Evolutionary conservation across 2,888 invertebrate species (phyloP), one percentile per base, ranked within the genome.

Genomic region (Xanthostigma xanthostigma): DNA sequence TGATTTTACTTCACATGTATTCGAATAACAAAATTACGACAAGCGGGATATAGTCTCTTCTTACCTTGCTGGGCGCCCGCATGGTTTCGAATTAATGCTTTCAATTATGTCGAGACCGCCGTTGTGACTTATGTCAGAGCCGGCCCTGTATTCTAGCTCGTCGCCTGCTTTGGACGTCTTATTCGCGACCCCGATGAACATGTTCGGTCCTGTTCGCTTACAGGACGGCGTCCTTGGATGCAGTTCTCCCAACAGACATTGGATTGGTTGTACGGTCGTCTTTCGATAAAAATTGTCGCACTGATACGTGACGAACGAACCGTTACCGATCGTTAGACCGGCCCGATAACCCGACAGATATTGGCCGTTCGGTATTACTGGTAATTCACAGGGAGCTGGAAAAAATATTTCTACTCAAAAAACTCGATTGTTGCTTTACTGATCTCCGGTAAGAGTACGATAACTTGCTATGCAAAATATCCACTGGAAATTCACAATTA

Each of bases 321-420:
- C 88, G 58, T 89, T 87, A 0, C 84, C 84, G 27, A 90, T 86
- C 0, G 83, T 86, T 6, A 88, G 71, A 0, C 88, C 88, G 2
- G 83, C 75, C 41, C 87, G 70, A 65, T 88, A 89, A 0, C 88
- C 88, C 0, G 75, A 79, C 60, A 83, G 75, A 63, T 84, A 85
- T n/a, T 77, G 75, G 0, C 84, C 84, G 45, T 81, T 74, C 44
- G 73, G 67, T 12, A 85, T 76, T 5, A 72, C 67, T 0, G 84
- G 83, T 4, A 85, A 68, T 55, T 78, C 76, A 56, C 84, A 85
- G 0, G 84, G 81, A 1, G 79, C 82, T 79, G 64, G 44, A 56
- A 56, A 43, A 50, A 34, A 34, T 48, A n/a, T 40, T 14, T 41
- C 6, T 27, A 27, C 27, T 6, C 1, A 27, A 27, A 27, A 27